Conservation (phyloP, 2,888 invertebrate species). For the Eugnorisma glareosa region DNA sequence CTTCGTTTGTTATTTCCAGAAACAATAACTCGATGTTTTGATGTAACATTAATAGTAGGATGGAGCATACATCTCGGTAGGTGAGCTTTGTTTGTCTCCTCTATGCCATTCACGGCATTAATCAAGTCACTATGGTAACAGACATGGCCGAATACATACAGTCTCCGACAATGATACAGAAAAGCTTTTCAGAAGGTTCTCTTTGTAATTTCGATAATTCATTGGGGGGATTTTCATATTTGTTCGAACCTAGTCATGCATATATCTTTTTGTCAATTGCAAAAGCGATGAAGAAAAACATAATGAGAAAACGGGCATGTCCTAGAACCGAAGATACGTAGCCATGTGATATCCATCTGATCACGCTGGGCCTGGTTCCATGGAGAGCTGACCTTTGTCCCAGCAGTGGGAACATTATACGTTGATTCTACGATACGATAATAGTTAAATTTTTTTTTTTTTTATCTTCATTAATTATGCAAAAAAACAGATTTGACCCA, state of each 20-base stretch:
- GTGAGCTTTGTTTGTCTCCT: neutral
- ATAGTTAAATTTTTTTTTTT: too few relatives aligned
- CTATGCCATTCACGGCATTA: neutral
- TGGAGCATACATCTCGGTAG: neutral
- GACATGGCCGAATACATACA: neutral
- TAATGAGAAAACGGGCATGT: neutral
- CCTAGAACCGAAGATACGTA: neutral
- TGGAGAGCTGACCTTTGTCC: too few relatives aligned
- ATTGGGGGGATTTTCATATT: neutral
- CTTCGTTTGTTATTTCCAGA: constrained; percentile 8
- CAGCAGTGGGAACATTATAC: neutral
- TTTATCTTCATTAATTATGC: too few relatives aligned
- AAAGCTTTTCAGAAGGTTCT: neutral
- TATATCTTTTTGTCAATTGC: neutral
- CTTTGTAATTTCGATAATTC: neutral
- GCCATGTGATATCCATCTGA: neutral
- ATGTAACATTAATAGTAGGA: neutral
- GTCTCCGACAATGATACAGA: neutral
- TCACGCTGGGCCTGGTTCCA: neutral
- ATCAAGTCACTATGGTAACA: constrained; percentile 19
- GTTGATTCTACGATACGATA: too few relatives aligned
- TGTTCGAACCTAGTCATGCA: neutral
- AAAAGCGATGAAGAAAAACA: neutral
- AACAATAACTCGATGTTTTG: constrained; percentile 28
- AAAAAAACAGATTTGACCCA: too few relatives aligned